Evolutionary conservation across 1,140 invertebrate genomes (phyloP).

Genomic region (Ooceraea biroi): DNA sequence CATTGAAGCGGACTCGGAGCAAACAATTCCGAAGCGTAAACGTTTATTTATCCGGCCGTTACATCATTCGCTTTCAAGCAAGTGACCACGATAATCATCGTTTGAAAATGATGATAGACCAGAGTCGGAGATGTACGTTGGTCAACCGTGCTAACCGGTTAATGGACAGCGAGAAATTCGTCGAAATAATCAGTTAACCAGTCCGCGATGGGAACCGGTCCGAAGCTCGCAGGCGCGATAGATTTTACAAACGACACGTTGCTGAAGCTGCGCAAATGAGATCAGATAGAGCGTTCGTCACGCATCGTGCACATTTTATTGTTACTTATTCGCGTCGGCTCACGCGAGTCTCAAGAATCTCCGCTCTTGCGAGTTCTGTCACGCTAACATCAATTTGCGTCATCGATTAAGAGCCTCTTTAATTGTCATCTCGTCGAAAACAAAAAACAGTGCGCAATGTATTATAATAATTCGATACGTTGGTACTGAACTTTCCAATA

Average conservation of each 20-base stretch:
- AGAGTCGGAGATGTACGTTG: neutral
- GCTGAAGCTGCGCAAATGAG: constrained; percentile 20
- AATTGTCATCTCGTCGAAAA: neutral
- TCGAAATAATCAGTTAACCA: neutral
- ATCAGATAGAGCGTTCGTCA: constrained; percentile 21
- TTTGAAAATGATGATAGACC: neutral
- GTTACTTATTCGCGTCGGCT: neutral
- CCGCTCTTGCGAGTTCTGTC: neutral
- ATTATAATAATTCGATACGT: too few relatives aligned
- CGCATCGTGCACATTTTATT: constrained; percentile 23
- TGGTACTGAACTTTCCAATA: too few relatives aligned
- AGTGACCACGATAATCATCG: neutral
- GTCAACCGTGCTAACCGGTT: constrained; percentile 2
- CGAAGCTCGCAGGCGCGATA: neutral
- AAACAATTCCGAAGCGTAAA: neutral
- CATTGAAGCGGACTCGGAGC: neutral
- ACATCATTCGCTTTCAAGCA: neutral
- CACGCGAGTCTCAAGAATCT: too few relatives aligned
- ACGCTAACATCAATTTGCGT: neutral
- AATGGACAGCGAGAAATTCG: constrained; percentile 1
- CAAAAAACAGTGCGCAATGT: neutral
- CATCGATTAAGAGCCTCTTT: neutral
- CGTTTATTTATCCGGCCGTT: constrained; percentile 2
- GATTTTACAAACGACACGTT: constrained; percentile 35
- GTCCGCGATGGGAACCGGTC: neutral